phyloP scores from a whole-genome alignment of 2,888 invertebrate species.

The Harpagoxenus sublaevis region DNA sequence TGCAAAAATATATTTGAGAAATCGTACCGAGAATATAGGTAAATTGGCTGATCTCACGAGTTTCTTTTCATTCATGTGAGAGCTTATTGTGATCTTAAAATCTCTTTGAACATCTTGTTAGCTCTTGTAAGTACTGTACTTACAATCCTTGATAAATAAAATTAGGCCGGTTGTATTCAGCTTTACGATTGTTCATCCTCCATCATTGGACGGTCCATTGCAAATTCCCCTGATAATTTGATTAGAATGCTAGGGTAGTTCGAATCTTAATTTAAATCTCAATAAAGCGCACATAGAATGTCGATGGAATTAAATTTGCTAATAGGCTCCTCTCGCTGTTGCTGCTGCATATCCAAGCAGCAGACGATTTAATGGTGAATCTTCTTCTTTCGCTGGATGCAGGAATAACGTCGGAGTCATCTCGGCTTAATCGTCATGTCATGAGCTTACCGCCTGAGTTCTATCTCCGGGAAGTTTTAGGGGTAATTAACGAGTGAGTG shows the following conservation, averaged over 20 bases:
- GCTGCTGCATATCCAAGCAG: slow-evolving; percentile 12
- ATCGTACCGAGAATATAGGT: no score
- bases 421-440: slow-evolving; percentile 59
- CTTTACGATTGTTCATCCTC: background rate
- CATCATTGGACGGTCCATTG: background rate
- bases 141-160: background rate
- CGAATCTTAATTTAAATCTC: slow-evolving; percentile 13
- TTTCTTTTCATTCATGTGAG: background rate
- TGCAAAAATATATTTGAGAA: background rate
- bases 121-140: background rate
- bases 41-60: background rate
- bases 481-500: slow-evolving; percentile 78
- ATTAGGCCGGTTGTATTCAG: background rate
- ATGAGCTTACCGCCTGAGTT: slow-evolving; percentile 39
- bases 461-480: slow-evolving; percentile 62
- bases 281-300: slow-evolving; percentile 31
- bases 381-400: slow-evolving; percentile 31
- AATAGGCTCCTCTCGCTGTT: slow-evolving; percentile 8
- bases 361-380: slow-evolving; percentile 28
- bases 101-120: background rate
- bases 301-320: slow-evolving; percentile 42
- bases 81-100: background rate
- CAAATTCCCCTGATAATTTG: slow-evolving; percentile 9
- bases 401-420: slow-evolving; percentile 48
- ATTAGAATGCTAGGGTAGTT: slow-evolving; percentile 3